Percentiles rank a stretch among this genome's conserved stretches.
phyloP scores from a whole-genome alignment of 1,140 invertebrate genomes.

The Mercenaria mercenaria region DNA sequence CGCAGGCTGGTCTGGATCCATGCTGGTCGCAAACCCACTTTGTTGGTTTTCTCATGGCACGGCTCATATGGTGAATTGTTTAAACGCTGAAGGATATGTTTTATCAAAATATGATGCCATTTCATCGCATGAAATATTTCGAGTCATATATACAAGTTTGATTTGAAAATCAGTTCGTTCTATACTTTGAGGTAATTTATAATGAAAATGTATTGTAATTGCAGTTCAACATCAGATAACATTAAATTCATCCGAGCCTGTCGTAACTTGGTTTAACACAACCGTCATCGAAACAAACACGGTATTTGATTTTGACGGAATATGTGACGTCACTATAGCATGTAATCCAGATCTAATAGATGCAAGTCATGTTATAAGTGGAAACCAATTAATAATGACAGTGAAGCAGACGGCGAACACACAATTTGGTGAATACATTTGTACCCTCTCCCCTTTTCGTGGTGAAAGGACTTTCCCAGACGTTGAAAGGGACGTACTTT shows the following conservation, averaged over 20 bases:
- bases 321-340: conserved; percentile 41
- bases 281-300: background rate
- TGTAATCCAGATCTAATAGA: background rate
- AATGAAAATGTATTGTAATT: too few species aligned
- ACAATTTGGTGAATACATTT: background rate
- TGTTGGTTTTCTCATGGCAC: too few species aligned
- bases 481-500: conserved; percentile 20
- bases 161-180: too few species aligned
- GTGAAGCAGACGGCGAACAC: background rate
- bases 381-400: background rate
- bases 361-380: background rate
- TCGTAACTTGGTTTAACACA: conserved; percentile 50
- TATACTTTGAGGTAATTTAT: too few species aligned
- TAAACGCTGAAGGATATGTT: too few species aligned
- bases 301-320: conserved; percentile 38
- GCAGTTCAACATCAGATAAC: conserved; percentile 29
- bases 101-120: too few species aligned
- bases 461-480: background rate
- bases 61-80: too few species aligned
- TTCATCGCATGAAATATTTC: too few species aligned
- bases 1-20: too few species aligned
- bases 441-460: background rate
- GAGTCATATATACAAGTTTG: too few species aligned
- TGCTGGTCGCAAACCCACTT: too few species aligned
- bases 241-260: background rate